Evolutionary conservation across 1,140 invertebrate genomes (phyloP).

Genomic region (Zaprionus davidi): DNA sequence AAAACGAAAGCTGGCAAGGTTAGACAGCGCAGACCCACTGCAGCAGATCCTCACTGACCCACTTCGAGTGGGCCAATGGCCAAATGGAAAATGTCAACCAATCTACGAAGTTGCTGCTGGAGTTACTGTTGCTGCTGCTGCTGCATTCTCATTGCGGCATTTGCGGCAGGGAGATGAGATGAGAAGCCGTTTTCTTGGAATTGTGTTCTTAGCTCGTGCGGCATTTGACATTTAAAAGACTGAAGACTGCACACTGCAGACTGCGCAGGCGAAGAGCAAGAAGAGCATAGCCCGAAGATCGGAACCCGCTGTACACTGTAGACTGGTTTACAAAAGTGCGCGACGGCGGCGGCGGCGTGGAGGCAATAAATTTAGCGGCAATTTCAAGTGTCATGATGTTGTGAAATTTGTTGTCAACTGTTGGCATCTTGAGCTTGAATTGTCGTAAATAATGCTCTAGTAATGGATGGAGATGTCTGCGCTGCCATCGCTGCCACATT

Average conservation of each 20-base stretch:
- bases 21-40: constrained; percentile 22
- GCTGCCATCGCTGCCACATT: constrained; percentile 42
- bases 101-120: constrained; percentile 25
- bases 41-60: constrained; percentile 45
- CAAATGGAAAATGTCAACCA: constrained; percentile 69
- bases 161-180: constrained; percentile 47
- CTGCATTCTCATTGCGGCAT: constrained; percentile 62
- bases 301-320: constrained; percentile 32
- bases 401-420: constrained; percentile 73
- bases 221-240: constrained; percentile 71
- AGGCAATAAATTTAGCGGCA: constrained; percentile 74
- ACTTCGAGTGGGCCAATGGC: constrained; percentile 17
- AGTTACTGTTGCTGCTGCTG: constrained; percentile 11
- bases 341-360: constrained; percentile 10
- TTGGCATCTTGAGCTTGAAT: constrained; percentile 77
- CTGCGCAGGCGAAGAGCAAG: neutral
- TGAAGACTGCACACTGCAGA: constrained; percentile 8
- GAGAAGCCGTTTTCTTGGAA: constrained; percentile 28
- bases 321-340: constrained; percentile 54
- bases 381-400: constrained; percentile 60
- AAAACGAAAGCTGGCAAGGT: constrained; percentile 72
- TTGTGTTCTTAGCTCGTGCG: constrained; percentile 65
- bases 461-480: constrained; percentile 52
- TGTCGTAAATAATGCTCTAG: constrained; percentile 78
- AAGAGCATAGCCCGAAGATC: neutral